Conservation (phyloP, 2,888 invertebrate genomes). For the Acleris cristana region DNA sequence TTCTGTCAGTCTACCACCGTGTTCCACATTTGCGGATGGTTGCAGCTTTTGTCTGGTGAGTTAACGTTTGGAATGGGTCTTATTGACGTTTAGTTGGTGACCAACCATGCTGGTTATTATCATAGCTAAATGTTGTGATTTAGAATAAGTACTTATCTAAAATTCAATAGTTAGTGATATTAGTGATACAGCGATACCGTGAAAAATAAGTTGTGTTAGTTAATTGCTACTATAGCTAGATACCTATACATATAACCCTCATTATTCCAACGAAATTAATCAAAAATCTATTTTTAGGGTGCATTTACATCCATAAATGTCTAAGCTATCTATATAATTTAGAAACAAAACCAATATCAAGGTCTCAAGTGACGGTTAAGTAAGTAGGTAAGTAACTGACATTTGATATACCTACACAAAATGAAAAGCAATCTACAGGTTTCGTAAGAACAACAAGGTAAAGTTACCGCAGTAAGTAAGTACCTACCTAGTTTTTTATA, state of each 20-base stretch:
- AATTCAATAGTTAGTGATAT: too few species aligned
- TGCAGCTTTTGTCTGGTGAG: conserved; percentile 97
- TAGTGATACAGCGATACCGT: too few species aligned
- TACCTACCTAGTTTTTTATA: too few species aligned
- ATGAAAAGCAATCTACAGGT: neutral
- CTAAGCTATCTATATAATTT: too few species aligned
- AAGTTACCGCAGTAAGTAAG: neutral
- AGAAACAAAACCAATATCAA: conserved; percentile 1
- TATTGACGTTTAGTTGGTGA: neutral
- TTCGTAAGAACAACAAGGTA: neutral
- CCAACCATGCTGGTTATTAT: neutral
- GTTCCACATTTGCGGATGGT: conserved; percentile 96
- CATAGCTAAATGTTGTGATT: too few species aligned
- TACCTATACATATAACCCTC: too few species aligned
- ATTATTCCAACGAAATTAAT: too few species aligned
- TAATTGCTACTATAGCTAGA: too few species aligned
- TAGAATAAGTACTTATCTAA: too few species aligned
- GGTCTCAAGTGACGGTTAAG: conserved; percentile 11
- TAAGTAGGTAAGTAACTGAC: neutral
- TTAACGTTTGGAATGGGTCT: conserved; percentile 38
- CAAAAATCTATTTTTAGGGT: too few species aligned
- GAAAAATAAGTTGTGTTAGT: too few species aligned
- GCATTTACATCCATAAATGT: too few species aligned
- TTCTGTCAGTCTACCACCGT: conserved; percentile 96
- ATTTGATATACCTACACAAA: conserved; percentile 4